phyloP scores from a whole-genome alignment of 2,797 vertebrate genomes.

The Pogonophryne albipinna region DNA sequence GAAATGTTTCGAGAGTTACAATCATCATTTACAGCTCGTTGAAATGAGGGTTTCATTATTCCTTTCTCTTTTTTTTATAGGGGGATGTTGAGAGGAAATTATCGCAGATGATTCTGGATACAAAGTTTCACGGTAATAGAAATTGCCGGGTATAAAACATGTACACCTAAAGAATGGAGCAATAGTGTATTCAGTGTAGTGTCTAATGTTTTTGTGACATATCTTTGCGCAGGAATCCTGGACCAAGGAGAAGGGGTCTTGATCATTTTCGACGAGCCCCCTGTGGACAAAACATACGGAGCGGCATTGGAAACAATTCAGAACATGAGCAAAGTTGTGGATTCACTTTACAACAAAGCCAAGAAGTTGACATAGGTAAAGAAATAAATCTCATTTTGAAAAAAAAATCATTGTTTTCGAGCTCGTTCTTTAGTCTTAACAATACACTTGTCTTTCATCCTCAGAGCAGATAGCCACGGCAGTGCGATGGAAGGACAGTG shows the following conservation, averaged over 20 bases:
- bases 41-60: neutral
- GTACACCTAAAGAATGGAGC: too few relatives aligned
- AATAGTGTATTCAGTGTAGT: neutral
- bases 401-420: accelerated
- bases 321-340: slow-evolving; percentile 99
- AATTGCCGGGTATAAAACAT: neutral
- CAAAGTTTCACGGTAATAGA: slow-evolving; percentile 96
- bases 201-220: neutral
- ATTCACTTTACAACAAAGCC: slow-evolving; percentile 99
- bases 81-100: slow-evolving; percentile 97
- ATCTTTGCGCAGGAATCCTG: slow-evolving; percentile 89
- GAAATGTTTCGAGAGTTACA: neutral
- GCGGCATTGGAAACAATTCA: slow-evolving; percentile 99
- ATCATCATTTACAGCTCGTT: neutral
- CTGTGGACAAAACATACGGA: slow-evolving; percentile 99
- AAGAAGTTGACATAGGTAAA: slow-evolving; percentile 99
- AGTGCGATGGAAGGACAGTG: slow-evolving; percentile 82
- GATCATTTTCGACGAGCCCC: slow-evolving; percentile 98
- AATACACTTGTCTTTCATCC: slow-evolving; percentile 14
- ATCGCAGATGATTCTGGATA: slow-evolving; percentile 99
- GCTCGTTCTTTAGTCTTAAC: neutral
- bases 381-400: neutral
- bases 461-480: slow-evolving; percentile 78
- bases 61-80: slow-evolving; percentile 70
- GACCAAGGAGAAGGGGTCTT: slow-evolving; percentile 99